Percentiles rank a stretch among this genome's conserved stretches.
Conservation (phyloP, 2,113 vertebrate species). For the Apistogramma diplotaenia region DNA sequence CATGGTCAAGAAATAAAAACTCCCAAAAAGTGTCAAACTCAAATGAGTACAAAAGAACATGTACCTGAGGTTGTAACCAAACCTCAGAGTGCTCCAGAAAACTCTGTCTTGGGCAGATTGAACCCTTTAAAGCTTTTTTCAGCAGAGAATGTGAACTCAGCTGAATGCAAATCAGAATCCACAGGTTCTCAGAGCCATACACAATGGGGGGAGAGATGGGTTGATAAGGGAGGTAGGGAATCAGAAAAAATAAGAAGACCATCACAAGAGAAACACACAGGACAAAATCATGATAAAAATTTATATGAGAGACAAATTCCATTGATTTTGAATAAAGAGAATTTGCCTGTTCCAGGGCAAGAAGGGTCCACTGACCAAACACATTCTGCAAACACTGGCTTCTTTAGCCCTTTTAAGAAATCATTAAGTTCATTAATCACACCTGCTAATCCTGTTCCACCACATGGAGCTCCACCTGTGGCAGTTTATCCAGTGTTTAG, state of each 20-base stretch:
- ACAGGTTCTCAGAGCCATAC: constrained; percentile 13
- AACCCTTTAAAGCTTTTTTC: constrained; percentile 77
- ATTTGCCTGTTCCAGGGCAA: neutral
- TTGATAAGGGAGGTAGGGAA: neutral
- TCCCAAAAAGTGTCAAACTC: neutral
- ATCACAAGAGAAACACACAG: constrained; percentile 22
- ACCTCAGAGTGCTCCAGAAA: constrained; percentile 68
- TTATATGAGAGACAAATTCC: constrained; percentile 18
- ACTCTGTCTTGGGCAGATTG: constrained; percentile 80
- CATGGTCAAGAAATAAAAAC: constrained; percentile 16
- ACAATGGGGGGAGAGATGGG: constrained; percentile 11
- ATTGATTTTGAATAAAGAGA: constrained; percentile 2
- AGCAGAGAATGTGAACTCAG: constrained; percentile 8
- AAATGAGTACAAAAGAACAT: constrained; percentile 15
- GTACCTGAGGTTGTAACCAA: constrained; percentile 44
- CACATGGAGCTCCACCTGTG: constrained; percentile 53
- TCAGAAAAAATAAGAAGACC: constrained; percentile 11
- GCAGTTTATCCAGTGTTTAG: constrained; percentile 73
- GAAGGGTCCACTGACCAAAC: constrained; percentile 9
- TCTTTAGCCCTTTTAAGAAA: constrained; percentile 87
- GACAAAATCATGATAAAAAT: constrained; percentile 21
- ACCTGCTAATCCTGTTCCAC: constrained; percentile 66
- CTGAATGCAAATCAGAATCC: constrained; percentile 29
- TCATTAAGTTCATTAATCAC: constrained; percentile 85
- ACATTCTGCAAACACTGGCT: constrained; percentile 60